Conservation (phyloP, 2,797 vertebrate species). For the Oophaga sylvatica region DNA sequence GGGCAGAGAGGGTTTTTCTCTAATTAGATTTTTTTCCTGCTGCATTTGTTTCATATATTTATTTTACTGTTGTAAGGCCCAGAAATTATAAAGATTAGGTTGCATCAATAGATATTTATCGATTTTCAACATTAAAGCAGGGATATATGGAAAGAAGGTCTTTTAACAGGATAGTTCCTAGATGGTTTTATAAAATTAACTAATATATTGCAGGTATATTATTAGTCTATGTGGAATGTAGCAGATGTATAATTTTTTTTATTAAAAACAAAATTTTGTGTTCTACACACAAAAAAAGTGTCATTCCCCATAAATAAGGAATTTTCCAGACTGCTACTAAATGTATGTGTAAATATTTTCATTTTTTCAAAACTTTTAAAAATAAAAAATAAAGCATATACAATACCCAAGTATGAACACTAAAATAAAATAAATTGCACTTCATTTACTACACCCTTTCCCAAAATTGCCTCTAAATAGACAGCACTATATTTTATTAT, state of each 20-base stretch:
- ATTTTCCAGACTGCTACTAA: too few relatives aligned
- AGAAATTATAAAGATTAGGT: constrained; percentile 55
- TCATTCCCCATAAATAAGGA: too few relatives aligned
- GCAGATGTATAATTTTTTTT: background rate
- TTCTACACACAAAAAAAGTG: too few relatives aligned
- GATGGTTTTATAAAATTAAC: constrained; percentile 7
- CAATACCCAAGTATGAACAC: too few relatives aligned
- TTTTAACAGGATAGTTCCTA: constrained; percentile 31
- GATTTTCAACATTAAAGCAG: constrained; percentile 55
- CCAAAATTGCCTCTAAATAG: too few relatives aligned
- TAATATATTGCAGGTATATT: background rate
- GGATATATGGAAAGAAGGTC: background rate
- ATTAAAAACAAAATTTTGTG: background rate
- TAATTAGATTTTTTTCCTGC: constrained; percentile 57
- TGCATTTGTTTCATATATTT: constrained; percentile 60
- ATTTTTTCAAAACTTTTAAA: too few relatives aligned
- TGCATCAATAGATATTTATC: constrained; percentile 56
- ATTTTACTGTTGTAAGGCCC: constrained; percentile 54
- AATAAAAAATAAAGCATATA: too few relatives aligned
- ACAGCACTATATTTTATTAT: too few relatives aligned
- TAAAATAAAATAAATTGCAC: too few relatives aligned
- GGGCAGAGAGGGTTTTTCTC: constrained; percentile 45
- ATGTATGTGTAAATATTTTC: too few relatives aligned
- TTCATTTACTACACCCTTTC: too few relatives aligned
- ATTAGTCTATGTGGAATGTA: background rate